Evolutionary conservation across 2,113 vertebrate species (phyloP).

Genomic region (Poecilia latipinna): DNA sequence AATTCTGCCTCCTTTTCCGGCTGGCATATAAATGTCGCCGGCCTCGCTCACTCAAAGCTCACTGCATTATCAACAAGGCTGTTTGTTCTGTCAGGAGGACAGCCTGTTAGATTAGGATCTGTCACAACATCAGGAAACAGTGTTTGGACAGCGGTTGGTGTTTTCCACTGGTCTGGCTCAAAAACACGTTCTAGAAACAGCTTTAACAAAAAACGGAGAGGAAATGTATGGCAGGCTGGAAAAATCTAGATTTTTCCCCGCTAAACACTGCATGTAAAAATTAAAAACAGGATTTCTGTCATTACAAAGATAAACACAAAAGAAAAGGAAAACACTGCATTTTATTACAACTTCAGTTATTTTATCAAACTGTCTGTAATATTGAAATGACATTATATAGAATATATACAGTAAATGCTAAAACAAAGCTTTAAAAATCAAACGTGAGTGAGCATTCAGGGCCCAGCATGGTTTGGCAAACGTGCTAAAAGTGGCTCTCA

Average conservation of each 20-base stretch:
- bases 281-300: slow-evolving; percentile 1
- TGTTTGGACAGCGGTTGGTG: slow-evolving; percentile 35
- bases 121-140: slow-evolving; percentile 53
- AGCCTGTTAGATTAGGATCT: slow-evolving; percentile 52
- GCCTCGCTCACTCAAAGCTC: slow-evolving; percentile 38
- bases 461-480: no score
- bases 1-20: slow-evolving; percentile 15
- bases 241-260: neutral
- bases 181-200: slow-evolving; percentile 22
- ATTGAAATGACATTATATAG: no score
- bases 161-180: slow-evolving; percentile 36
- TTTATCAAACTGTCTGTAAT: neutral
- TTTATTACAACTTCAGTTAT: neutral
- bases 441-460: neutral
- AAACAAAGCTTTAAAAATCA: neutral
- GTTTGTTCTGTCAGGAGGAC: slow-evolving; percentile 44
- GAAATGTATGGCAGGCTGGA: slow-evolving; percentile 31
- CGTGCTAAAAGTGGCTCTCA: no score
- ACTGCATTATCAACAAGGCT: slow-evolving; percentile 52
- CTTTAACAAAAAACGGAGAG: slow-evolving; percentile 29
- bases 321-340: neutral
- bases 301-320: neutral
- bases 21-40: slow-evolving; percentile 7
- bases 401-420: neutral
- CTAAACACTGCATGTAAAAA: neutral